Evolutionary conservation across 2,888 invertebrate species (phyloP), one percentile per base, ranked within the genome.

Genomic region (Patella caerulea): DNA sequence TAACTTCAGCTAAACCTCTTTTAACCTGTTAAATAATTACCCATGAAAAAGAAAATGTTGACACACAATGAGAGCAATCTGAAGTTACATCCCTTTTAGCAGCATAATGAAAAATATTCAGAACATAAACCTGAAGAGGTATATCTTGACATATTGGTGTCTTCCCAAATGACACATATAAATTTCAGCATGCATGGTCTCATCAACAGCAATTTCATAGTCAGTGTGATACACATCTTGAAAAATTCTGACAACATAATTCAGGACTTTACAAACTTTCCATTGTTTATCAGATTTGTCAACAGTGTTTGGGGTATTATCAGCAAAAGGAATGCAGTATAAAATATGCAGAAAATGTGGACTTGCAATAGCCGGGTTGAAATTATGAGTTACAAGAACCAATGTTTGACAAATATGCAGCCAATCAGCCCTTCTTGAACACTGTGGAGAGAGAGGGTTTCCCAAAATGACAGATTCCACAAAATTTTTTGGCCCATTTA

Each of bases 161-260:
- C 24, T 24, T 7, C 24, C 65, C 65, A 5, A 5, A 5, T 34
- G 34, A 34, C 34, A 34, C 34, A 34, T 34, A 34, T 0, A n/a
- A n/a, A 19, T 65, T n/a, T 19, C n/a, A 19, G n/a, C 24, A 2
- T 19, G 24, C 65, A 65, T n/a, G 24, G 65, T 65, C 24, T 65
- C 65, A 65, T 65, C 65, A n/a, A 65, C 65, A 11, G 65, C 65
- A 65, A 65, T 65, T 65, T 65, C 65, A 65, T 24, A 24, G 24
- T 65, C 3, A 11, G 65, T 19, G 12, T 65, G n/a, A 15, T 65
- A 65, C n/a, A 65, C 24, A 24, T 65, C 65, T 19, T 65, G 65
- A 11, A 65, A 65, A 24, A 12, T 24, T 19, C 24, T 65, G 7
- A 65, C 65, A 14, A 65, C 19, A 65, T 24, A 19, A 19, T 65